Evolutionary conservation across 2,888 invertebrate species (phyloP), one percentile per base, ranked within the genome.

Genomic region (Ophraella communa): DNA sequence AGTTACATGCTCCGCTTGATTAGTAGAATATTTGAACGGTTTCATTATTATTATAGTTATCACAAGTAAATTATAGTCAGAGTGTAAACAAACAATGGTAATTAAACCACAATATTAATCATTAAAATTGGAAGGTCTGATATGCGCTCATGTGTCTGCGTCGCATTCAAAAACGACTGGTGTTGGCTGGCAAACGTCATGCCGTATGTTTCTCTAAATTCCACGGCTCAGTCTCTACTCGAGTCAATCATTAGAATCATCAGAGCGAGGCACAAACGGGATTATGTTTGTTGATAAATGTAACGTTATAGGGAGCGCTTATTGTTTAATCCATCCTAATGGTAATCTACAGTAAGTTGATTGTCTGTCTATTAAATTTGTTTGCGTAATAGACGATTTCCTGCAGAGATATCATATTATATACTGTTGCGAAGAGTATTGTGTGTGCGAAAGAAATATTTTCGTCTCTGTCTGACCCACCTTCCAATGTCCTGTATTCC

Each of bases 251-350:
- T 23, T 30, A 30, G 30, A 65, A 55, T 44, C 65, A 65, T 62
- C 55, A 58, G 65, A 62, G 58, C 58, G 58, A 56, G 55, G n/a
- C n/a, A 55, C 62, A 45, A 62, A 30, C 47, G 49, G n/a, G 58
- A 62, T 65, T 65, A 65, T 45, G 57, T 27, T 58, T 51, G 58
- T 54, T 62, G 62, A 65, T 62, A 58, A 62, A 65, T 65, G 58
- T 49, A 62, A 65, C 58, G 62, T 65, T 65, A 65, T 54, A 57
- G 53, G 62, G 58, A 30, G 51, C 49, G 56, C 56, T 56, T 54
- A 61, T 53, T 61, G 61, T 61, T 35, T 61, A 61, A 61, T 54
- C 62, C 24, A 11, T 39, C 49, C 51, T 51, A 56, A 30, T 47
- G 39, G 21, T 44, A 56, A 62, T 56, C 62, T 44, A 3, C 30